Percentiles rank a stretch among this genome's conserved stretches.
Evolutionary conservation across 1,140 invertebrate species (phyloP).

Genomic region (Euglossa dilemma): DNA sequence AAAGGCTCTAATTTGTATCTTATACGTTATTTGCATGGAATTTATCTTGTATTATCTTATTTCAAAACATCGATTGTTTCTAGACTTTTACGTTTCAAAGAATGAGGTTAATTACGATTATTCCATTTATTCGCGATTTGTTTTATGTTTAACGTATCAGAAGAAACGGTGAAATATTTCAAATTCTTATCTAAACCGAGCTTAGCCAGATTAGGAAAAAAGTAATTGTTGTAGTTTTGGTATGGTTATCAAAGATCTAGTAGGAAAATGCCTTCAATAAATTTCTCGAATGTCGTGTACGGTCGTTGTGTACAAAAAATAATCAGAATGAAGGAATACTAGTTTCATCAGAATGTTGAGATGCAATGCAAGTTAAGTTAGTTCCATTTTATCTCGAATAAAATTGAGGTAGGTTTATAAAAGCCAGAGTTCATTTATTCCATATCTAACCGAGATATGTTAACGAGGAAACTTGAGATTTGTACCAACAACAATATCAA

Average conservation of each 20-base stretch:
- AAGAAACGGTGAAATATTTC: conserved; percentile 45
- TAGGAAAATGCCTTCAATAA: conserved; percentile 59
- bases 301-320: conserved; percentile 28
- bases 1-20: not conserved
- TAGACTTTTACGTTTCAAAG: not conserved
- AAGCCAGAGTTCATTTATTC: conserved; percentile 47
- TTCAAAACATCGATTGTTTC: not conserved
- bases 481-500: not conserved
- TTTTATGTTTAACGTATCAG: conserved; percentile 19
- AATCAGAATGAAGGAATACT: conserved; percentile 35
- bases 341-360: conserved; percentile 16
- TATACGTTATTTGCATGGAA: not conserved
- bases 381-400: not conserved
- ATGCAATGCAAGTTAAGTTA: conserved; percentile 52
- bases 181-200: conserved; percentile 39
- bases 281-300: conserved; percentile 47
- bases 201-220: conserved; percentile 38
- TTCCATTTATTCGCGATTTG: conserved; percentile 6
- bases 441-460: conserved; percentile 41
- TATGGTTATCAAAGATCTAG: conserved; percentile 34
- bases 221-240: conserved; percentile 45
- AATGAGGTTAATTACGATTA: conserved; percentile 45
- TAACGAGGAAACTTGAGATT: not conserved
- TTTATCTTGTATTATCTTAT: not conserved
- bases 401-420: conserved; percentile 50